Conservation (phyloP, 2,888 invertebrate species). For the Nephrotoma guestfalica region DNA sequence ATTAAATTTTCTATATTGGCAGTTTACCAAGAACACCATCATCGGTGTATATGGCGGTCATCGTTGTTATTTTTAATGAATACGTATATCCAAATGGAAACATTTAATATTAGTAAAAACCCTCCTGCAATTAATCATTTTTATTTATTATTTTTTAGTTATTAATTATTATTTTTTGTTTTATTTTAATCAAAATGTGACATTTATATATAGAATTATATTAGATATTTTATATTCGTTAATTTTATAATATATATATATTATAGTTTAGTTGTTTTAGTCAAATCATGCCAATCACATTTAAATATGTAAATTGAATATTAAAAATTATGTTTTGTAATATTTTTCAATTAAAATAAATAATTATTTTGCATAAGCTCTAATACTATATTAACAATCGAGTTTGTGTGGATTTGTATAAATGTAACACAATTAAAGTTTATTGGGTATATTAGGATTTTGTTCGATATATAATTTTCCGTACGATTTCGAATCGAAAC, state of each 20-base stretch:
- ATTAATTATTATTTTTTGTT: neutral
- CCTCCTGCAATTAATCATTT: neutral
- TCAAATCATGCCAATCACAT: neutral
- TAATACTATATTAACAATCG: neutral
- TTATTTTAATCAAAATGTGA: neutral
- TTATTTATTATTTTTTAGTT: neutral
- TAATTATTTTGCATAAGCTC: neutral
- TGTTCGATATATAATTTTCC: neutral
- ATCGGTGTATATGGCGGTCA: neutral
- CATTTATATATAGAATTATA: neutral
- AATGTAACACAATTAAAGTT: neutral
- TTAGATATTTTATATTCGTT: neutral
- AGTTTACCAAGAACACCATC: neutral
- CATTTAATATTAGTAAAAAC: neutral
- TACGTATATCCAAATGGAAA: neutral
- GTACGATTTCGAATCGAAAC: neutral
- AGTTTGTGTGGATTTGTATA: neutral
- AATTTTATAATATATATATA: neutral
- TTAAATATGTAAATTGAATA: neutral
- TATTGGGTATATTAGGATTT: neutral
- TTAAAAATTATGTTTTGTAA: neutral
- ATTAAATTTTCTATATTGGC: neutral
- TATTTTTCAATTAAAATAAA: neutral
- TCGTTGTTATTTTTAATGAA: neutral
- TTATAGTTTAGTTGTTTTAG: neutral